Conservation (phyloP, 2,797 vertebrate species). For the Acanthurus lineatus region DNA sequence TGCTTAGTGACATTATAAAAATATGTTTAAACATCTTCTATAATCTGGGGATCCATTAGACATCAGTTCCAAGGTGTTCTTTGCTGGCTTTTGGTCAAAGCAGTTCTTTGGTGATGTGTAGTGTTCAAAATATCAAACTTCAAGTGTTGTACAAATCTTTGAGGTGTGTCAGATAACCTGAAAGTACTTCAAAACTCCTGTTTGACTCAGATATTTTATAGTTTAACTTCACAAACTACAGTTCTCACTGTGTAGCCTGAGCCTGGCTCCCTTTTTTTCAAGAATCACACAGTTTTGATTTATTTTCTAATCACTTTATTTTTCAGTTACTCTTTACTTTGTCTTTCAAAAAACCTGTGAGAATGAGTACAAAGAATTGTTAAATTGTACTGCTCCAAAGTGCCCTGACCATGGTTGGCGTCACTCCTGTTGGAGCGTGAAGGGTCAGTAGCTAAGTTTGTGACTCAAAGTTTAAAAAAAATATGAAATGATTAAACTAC, state of each 20-base stretch:
- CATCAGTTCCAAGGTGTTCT: no score
- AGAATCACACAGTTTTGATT: background rate
- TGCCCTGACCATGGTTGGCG: slow-evolving; percentile 24
- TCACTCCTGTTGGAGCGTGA: slow-evolving; percentile 44
- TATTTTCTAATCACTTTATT: background rate
- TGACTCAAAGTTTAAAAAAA: slow-evolving; percentile 61
- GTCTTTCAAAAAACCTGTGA: slow-evolving; percentile 19
- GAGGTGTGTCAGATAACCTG: background rate
- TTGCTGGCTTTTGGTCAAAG: no score
- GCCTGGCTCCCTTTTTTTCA: background rate
- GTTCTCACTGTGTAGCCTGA: background rate
- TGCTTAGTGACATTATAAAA: background rate
- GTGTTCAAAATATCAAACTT: background rate
- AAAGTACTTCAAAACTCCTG: background rate
- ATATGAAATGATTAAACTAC: slow-evolving; percentile 70
- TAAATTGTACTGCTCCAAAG: slow-evolving; percentile 17
- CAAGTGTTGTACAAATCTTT: background rate
- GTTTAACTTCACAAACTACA: background rate
- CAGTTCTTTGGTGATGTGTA: no score
- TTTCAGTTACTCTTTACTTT: slow-evolving; percentile 3
- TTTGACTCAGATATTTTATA: background rate
- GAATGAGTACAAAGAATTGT: slow-evolving; percentile 10
- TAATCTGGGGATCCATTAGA: no score
- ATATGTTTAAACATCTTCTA: no score
- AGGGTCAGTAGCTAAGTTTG: slow-evolving; percentile 59